Evolutionary conservation across 2,113 vertebrate species (phyloP), one percentile per base, ranked within the genome.

Genomic region (Galemys pyrenaicus): DNA sequence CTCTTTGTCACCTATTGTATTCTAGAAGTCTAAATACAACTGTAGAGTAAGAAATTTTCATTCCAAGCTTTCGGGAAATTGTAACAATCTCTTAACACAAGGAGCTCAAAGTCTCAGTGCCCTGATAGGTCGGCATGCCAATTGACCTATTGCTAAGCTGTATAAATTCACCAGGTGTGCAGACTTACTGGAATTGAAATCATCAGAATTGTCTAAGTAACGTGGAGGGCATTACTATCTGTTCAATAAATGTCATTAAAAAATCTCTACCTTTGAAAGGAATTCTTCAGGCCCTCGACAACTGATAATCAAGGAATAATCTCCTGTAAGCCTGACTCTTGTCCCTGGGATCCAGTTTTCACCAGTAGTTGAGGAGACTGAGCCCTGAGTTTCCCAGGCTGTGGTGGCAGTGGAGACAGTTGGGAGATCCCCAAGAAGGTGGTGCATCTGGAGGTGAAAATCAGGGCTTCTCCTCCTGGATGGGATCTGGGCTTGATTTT

Each of bases 1-100:
- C 80, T 91, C 20, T 85, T 19, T 87, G 96, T 96, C 62, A 93
- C 91, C 68, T 37, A 80, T 15, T 78, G 46, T 73, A 89, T 90
- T 78, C 67, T 90, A 77, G 95, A 95, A 49, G 24, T 49, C 87
- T 86, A 74, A 83, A 71, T 84, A 28, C 68, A 79, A 32, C 26
- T 5, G 9, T 56, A 65, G 41, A 85, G 84, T 96, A 49, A 94
- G 79, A 93, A 28, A 80, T 86, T 90, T 90, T 74, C 39, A 84
- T 95, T 82, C 56, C 86, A 95, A 96, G 35, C 62, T 39, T 44
- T 88, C 39, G 24, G 28, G 85, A 95, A 87, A 17, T 6, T 95
- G 46, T 84, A 94, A 83, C 75, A 46, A 22, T 87, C 79, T 93
- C 62, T 87, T 83, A 91, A 79, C 56, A 35, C 26, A 28, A 83